Base-by-base conservation (phyloP, 2,888 invertebrate genomes). In the Neoaliturus tenellus region DNA sequence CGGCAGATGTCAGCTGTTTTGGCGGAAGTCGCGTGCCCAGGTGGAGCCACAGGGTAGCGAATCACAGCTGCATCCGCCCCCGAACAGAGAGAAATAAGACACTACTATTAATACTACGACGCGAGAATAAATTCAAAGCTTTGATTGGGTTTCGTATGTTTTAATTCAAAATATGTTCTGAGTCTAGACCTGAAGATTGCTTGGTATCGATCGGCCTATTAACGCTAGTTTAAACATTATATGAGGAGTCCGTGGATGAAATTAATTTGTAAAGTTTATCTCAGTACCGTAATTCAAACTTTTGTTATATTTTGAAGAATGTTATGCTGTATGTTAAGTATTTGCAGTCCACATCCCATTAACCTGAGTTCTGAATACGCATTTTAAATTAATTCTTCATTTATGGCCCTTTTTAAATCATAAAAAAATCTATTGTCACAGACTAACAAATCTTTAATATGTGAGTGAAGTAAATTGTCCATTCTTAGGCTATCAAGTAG, bases 21-120 rank as follows among this genome's bases (percentile, higher is more conserved):
- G 12, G 35, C 35, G 69, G 69, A 69, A 69, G 69, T 33, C 69
- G 35, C 69, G 69, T 69, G 69, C 69, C 69, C 55, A 28, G 62
- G 62, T 62, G 62, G 25, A 0, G 62, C 62, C 62, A 62, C 31
- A 28, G 28, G 31, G 62, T 62, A 62, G 62, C 25, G 31, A 62
- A 62, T 62, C 62, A 58, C 23, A 51, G 51, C 51, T 62, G 62
- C 14, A 12, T 62, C 62, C 62, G 62, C 62, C 31, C 62, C 25
- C 1, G n/a, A 14, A 14, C 20, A 12, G 4, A 55, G 12, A 55
- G 55, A 2, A 55, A 55, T 25, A 8, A 23, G 1, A 20, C 55
- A 20, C 12, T 23, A 20, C 3, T 20, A 5, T 23, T 23, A 6
- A 14, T 0, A 23, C 51, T 4, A n/a, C 23, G 8, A 20, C 5